Evolutionary conservation across 2,113 vertebrate species (phyloP), one percentile per base, ranked within the genome.

Genomic region (Cephalopholis sonnerati): DNA sequence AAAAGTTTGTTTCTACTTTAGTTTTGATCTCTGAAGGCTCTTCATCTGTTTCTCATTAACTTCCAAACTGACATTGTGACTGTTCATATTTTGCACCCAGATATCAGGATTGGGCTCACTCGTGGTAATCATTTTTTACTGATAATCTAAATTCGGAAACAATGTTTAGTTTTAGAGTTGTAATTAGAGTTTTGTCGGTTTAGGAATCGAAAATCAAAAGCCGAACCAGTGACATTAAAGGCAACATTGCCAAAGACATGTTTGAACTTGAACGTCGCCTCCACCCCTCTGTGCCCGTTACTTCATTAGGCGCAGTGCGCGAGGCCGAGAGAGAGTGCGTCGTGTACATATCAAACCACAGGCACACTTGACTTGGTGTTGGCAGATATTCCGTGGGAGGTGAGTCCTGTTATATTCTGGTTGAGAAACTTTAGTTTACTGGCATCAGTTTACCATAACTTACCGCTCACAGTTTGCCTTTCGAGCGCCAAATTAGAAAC

Each of bases 401-500:
- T 65, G 15, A 64, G 77, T 57, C n/a, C n/a, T n/a, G n/a, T 32
- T 11, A 11, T n/a, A 10, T 9, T 55, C 36, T 15, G 2, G 9
- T 6, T 3, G 9, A 1, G 2, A 8, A 0, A 32, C 24, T 36
- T 10, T 1, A 32, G 8, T 36, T 15, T 1, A 0, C 1, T 12
- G 10, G 12, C 18, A 3, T 27, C 12, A 2, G 12, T 3, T 2
- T 24, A 18, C 4, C 39, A 27, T 48, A 20, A 25, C 1, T 3
- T 12, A 2, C 0, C 15, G 22, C 16, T 39, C 1, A 41, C 3
- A 22, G n/a, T 20, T 25, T 17, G 2, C 0, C 3, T 27, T 24
- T 15, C 8, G 32, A 10, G 15, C 0, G 17, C 46, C 46, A 46
- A 41, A 17, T 25, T 7, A 2, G 5, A 29, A 13, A 29, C 1